Evolutionary conservation across 2,888 invertebrate genomes (phyloP), one percentile per base, ranked within the genome.

Genomic region (Ptychoptera albimana): DNA sequence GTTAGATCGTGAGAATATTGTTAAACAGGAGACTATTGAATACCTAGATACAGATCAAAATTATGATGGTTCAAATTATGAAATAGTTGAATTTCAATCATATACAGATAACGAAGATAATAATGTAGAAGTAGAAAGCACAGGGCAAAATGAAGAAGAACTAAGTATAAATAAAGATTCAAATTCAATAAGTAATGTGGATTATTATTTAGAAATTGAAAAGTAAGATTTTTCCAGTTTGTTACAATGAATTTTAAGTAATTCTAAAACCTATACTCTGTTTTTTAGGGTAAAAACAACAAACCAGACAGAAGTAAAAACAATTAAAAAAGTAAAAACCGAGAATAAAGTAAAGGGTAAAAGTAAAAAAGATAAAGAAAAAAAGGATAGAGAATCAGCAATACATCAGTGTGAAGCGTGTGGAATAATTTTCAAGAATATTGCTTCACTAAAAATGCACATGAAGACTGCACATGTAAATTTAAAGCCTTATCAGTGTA

Each of bases 331-430:
- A 2, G 41, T 32, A 34, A 12, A 12, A 11, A 13, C 2, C 2
- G 32, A 23, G 12, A 11, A 11, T 15, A 41, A 13, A 11, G 10
- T 31, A 11, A 41, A 16, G 23, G 23, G 7, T 23, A 23, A 23
- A 7, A 23, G 23, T 23, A 23, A 23, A 23, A 23, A 23, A 23
- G 23, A 23, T 23, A 23, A 23, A 7, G 23, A 8, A 23, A 11
- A 13, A 39, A 39, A 35, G 12, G 32, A 32, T 5, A 44, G 37
- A 6, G 45, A 45, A 2, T 10, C 16, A 30, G 42, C 47, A 13
- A 37, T 46, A 9, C 47, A 47, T 47, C 48, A 48, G 43, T 51
- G 51, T 34, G 47, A 50, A 37, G 38, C 45, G 6, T 51, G 51
- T 31, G 47, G 46, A 9, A 48, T 45, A n/a, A 45, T 51, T 43